Evolutionary conservation across 2,113 vertebrate species (phyloP).

Genomic region (Indicator maculatus): DNA sequence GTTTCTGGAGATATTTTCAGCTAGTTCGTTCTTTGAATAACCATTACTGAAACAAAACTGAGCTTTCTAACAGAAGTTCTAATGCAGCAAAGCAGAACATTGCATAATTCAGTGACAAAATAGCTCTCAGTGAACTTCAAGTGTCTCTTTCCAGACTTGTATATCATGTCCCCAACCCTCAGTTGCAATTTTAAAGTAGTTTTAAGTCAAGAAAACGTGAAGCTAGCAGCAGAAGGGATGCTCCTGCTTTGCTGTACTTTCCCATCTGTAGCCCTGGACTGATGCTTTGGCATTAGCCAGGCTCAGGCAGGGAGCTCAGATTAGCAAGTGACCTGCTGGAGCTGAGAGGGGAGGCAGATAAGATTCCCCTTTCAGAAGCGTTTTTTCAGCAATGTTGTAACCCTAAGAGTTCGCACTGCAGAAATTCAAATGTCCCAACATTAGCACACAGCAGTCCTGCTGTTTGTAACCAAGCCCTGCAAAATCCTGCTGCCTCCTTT

Average conservation of each 20-base stretch:
- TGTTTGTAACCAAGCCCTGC: background rate
- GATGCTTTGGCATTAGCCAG: background rate
- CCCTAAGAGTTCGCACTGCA: background rate
- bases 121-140: background rate
- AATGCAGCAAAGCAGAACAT: background rate
- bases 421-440: background rate
- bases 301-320: background rate
- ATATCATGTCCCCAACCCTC: background rate
- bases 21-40: background rate
- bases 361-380: background rate
- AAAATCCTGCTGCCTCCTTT: background rate
- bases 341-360: background rate
- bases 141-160: background rate
- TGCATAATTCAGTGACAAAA: constrained; percentile 28
- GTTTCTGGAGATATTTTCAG: background rate
- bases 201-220: background rate
- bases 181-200: background rate
- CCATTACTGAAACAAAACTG: background rate
- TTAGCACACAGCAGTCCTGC: background rate
- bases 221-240: background rate
- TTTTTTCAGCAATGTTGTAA: background rate
- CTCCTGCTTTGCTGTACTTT: background rate
- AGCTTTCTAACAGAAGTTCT: background rate
- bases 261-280: rapidly evolving
- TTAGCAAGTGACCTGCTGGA: rapidly evolving